A percentile compares a stretch with the other conserved stretches of the same genome.
phyloP scores from a whole-genome alignment of 2,113 vertebrate genomes.

The Chloebia gouldiae region DNA sequence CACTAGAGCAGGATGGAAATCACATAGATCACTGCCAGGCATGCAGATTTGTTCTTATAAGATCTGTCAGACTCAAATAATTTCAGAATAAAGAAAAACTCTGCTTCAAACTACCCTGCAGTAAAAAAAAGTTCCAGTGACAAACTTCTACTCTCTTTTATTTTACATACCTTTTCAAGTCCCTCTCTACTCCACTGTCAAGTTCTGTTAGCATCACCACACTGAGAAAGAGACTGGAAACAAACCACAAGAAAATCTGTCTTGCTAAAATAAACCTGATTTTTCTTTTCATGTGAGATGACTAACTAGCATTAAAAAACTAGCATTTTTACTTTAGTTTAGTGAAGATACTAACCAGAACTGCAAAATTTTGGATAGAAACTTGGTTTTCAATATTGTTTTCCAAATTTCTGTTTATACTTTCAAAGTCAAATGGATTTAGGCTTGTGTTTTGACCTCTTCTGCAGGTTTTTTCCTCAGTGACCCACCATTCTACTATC shows the following conservation, averaged over 20 bases:
- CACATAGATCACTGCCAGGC: background rate
- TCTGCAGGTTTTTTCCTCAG: background rate
- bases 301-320: background rate
- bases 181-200: background rate
- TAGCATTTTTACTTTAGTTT: background rate
- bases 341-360: background rate
- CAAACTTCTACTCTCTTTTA: constrained; percentile 17
- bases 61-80: constrained; percentile 29
- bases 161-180: background rate
- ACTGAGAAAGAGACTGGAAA: constrained; percentile 32
- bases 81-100: constrained; percentile 45
- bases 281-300: background rate
- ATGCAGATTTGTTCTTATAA: constrained; percentile 14
- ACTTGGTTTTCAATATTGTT: background rate
- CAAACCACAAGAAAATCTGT: background rate
- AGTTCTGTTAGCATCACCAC: constrained; percentile 29
- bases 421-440: background rate
- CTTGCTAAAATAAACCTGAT: constrained; percentile 49
- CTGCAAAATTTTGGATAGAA: background rate
- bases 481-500: background rate
- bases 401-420: background rate
- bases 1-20: constrained; percentile 18
- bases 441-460: background rate
- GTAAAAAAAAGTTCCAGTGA: constrained; percentile 13
- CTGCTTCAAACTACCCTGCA: constrained; percentile 15